Evolutionary conservation across 1,140 invertebrate species (phyloP).

Genomic region (Helicoverpa armigera): DNA sequence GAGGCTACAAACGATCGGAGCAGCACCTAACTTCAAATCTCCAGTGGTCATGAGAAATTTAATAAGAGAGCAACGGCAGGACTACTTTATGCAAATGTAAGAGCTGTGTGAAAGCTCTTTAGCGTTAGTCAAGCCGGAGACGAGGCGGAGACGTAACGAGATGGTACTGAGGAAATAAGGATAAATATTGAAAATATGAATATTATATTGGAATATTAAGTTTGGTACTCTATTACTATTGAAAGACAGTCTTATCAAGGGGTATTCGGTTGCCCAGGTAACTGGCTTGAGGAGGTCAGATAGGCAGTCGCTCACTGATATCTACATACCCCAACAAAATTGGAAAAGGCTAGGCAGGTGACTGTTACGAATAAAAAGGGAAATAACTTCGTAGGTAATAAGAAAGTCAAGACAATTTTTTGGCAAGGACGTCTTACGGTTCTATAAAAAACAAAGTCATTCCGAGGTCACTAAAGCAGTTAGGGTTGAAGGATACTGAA

Average conservation of each 20-base stretch:
- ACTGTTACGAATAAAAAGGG: not conserved
- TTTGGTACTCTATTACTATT: no score
- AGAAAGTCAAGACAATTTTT: no score
- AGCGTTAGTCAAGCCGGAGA: not conserved
- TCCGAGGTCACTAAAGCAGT: not conserved
- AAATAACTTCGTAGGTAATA: not conserved
- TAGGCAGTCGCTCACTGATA: no score
- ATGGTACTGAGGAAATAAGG: not conserved
- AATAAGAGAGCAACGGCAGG: slow-evolving; percentile 27
- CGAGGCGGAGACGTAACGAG: not conserved
- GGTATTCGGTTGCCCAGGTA: no score
- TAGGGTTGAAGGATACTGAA: not conserved
- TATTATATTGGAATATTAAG: no score
- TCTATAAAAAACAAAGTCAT: not conserved
- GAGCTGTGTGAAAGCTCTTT: slow-evolving; percentile 4
- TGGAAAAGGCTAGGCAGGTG: no score
- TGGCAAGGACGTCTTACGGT: no score
- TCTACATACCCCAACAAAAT: not conserved
- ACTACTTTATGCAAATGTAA: slow-evolving; percentile 45
- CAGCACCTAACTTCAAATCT: slow-evolving; percentile 22
- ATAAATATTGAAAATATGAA: not conserved
- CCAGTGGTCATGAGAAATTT: slow-evolving; percentile 43
- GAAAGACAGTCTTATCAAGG: no score
- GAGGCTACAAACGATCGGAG: not conserved
- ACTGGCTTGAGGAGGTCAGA: no score